Evolutionary conservation across 2,797 vertebrate species (phyloP).

Genomic region (Hoplostethus mediterraneus): DNA sequence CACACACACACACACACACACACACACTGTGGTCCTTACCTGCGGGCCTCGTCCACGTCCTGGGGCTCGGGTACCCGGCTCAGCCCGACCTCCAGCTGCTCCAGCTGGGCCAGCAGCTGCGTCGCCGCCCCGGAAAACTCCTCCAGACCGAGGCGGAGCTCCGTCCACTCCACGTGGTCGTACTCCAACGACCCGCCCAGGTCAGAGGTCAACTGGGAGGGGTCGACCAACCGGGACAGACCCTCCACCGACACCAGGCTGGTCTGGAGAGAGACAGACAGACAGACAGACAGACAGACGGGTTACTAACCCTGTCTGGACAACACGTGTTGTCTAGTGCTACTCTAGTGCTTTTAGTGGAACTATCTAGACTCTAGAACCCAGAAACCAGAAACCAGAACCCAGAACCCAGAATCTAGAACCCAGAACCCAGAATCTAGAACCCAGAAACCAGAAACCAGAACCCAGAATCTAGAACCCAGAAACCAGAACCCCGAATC

Average conservation of each 20-base stretch:
- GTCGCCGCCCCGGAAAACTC: constrained; percentile 95
- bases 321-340: neutral
- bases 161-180: constrained; percentile 98
- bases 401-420: no score
- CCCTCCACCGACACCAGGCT: constrained; percentile 99
- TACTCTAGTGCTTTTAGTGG: no score
- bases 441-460: no score
- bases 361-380: no score
- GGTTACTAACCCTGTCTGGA: neutral
- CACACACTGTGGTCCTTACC: constrained; percentile 55
- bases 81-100: constrained; percentile 95
- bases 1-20: constrained; percentile 4
- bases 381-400: no score
- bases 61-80: constrained; percentile 92
- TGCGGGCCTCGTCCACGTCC: constrained; percentile 95
- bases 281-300: constrained; percentile 7
- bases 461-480: no score
- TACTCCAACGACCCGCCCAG: constrained; percentile 97
- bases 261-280: constrained; percentile 82
- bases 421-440: no score
- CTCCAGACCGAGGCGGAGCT: constrained; percentile 94
- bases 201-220: constrained; percentile 95
- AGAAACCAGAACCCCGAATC: no score
- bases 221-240: constrained; percentile 94
- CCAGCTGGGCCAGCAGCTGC: constrained; percentile 93